These are phyloP conservation scores for Gambelia wislizenii DNA, from an alignment of 2,797 vertebrate genomes.

Conservation along the genomic window DNA sequence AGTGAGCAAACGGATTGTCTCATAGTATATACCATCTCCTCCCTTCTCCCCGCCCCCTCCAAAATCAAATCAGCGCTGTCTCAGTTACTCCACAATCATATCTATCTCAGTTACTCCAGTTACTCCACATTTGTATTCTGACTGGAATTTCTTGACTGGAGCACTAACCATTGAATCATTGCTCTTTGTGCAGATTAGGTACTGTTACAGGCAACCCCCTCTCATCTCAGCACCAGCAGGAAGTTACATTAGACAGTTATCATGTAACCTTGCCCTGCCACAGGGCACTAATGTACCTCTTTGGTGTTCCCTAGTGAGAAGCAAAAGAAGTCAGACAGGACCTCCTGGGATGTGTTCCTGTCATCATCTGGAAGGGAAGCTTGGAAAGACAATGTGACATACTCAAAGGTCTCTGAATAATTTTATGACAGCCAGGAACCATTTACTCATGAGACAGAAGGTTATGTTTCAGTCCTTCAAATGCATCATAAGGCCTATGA, in stretches of 20 bases:
- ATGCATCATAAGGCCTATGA: too few relatives aligned
- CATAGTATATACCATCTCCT: too few relatives aligned
- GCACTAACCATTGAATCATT: not conserved
- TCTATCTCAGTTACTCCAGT: too few relatives aligned
- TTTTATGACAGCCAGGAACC: not conserved
- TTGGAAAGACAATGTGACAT: not conserved
- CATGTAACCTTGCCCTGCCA: not conserved
- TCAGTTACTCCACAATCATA: too few relatives aligned
- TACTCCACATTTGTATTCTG: too few relatives aligned
- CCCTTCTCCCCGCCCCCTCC: too few relatives aligned
- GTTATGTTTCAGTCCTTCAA: not conserved
- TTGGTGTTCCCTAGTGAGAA: not conserved
- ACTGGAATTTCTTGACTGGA: not conserved
- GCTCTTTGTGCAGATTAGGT: not conserved
- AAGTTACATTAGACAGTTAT: not conserved
- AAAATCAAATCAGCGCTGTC: too few relatives aligned
- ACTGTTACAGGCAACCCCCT: not conserved
- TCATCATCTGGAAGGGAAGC: slow-evolving; percentile 2
- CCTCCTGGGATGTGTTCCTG: not conserved
- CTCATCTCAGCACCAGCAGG: not conserved
- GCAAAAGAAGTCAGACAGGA: not conserved
- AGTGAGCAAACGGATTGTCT: too few relatives aligned
- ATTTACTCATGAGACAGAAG: not conserved
- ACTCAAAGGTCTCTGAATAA: not conserved
- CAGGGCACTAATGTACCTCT: not conserved